A percentile compares a stretch with the other conserved stretches of the same genome.
These are phyloP conservation scores for Arnoldichthys spilopterus DNA, from an alignment of 2,797 vertebrate species.

Conservation along the genomic window DNA sequence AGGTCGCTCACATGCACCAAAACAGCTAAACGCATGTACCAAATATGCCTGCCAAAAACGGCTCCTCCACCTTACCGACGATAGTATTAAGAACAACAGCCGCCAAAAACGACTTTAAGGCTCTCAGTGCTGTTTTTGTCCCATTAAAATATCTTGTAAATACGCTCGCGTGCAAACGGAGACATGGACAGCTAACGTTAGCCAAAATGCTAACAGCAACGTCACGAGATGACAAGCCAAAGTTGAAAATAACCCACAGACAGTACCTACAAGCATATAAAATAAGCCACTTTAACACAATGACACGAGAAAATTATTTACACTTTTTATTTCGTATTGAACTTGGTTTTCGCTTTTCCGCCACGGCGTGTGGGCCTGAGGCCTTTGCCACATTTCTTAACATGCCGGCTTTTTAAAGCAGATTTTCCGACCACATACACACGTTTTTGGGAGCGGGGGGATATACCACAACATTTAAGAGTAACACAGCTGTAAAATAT, in stretches of 20 bases:
- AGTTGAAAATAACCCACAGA: background rate
- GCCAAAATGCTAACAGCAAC: background rate
- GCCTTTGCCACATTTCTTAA: background rate
- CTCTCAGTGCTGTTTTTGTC: too few species aligned
- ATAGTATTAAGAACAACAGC: too few species aligned
- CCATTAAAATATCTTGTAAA: background rate
- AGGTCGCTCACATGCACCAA: too few species aligned
- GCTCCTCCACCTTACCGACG: too few species aligned
- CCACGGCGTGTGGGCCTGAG: background rate
- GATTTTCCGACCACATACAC: background rate
- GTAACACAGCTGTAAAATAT: background rate
- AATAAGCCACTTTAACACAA: background rate
- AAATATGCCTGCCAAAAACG: too few species aligned
- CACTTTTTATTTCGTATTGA: too few species aligned
- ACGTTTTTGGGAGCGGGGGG: accelerated
- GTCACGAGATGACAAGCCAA: background rate
- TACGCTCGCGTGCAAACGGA: background rate
- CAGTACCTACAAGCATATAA: background rate
- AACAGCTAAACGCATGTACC: too few species aligned
- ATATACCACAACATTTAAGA: background rate
- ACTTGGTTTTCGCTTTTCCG: background rate
- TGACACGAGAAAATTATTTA: background rate
- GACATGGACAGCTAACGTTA: background rate
- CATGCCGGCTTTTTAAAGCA: background rate
- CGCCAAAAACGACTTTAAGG: too few species aligned